A percentile compares a stretch with the other conserved stretches of the same genome.
Conservation (phyloP, 1,140 invertebrate species). For the Lutraria rhynchaena region DNA sequence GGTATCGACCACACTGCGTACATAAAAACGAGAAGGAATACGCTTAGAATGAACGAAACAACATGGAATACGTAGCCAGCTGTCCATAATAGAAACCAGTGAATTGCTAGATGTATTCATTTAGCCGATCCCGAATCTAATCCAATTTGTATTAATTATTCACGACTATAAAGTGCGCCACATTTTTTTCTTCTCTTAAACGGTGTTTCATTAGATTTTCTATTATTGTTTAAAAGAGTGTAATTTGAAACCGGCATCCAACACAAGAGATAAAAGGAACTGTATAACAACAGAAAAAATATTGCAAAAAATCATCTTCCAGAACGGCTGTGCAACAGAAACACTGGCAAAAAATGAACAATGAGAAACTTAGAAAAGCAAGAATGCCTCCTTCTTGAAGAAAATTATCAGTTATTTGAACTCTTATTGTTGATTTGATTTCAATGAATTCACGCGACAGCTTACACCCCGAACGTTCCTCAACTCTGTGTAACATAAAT, state of each 20-base stretch:
- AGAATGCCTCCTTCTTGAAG: too few relatives aligned
- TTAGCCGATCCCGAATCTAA: conserved; percentile 39
- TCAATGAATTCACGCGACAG: too few relatives aligned
- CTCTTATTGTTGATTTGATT: too few relatives aligned
- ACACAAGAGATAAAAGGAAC: conserved; percentile 9
- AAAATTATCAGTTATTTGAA: too few relatives aligned
- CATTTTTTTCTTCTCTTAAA: conserved; percentile 40
- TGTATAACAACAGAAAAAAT: neutral
- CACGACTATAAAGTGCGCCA: conserved; percentile 33
- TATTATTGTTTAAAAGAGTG: neutral
- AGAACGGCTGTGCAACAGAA: neutral
- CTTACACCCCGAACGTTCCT: too few relatives aligned
- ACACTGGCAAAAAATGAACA: neutral
- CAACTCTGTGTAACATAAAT: too few relatives aligned
- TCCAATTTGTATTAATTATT: conserved; percentile 47
- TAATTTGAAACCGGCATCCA: conserved; percentile 8
- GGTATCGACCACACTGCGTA: too few relatives aligned
- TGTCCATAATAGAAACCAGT: conserved; percentile 13
- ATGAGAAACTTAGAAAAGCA: too few relatives aligned
- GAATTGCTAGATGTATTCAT: conserved; percentile 27
- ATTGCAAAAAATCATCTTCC: neutral
- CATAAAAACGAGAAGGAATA: too few relatives aligned
- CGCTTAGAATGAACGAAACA: too few relatives aligned
- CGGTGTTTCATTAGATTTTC: conserved; percentile 36
- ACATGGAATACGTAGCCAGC: conserved; percentile 5